Conservation (phyloP, 2,888 invertebrate species). For the Drosophila anomalata region DNA sequence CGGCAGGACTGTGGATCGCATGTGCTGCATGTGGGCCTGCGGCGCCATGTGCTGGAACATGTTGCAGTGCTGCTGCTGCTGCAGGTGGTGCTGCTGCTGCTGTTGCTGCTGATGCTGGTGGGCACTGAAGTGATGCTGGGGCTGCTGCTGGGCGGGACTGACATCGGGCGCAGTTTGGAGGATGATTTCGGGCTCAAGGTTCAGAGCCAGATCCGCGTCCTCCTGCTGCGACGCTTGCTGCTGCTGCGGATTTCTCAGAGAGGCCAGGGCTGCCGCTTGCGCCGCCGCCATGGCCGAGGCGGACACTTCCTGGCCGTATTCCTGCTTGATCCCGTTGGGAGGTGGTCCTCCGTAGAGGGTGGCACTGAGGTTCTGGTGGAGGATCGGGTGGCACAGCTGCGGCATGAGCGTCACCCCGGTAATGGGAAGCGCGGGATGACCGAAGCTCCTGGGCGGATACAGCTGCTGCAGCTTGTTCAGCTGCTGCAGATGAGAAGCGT, state of each 20-base stretch:
- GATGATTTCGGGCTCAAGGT: slow-evolving; percentile 80
- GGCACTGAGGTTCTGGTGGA: slow-evolving; percentile 81
- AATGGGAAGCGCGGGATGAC: slow-evolving; percentile 80
- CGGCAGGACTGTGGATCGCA: slow-evolving; percentile 71
- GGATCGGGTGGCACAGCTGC: slow-evolving; percentile 80
- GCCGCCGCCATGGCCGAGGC: slow-evolving; percentile 69
- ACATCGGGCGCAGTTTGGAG: slow-evolving; percentile 79
- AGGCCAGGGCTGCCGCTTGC: slow-evolving; percentile 65
- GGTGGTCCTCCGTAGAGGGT: slow-evolving; percentile 72
- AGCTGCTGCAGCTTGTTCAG: slow-evolving; percentile 75
- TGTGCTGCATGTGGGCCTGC: slow-evolving; percentile 81
- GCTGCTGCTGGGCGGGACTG: slow-evolving; percentile 74
- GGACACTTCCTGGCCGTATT: slow-evolving; percentile 72
- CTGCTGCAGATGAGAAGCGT: slow-evolving; percentile 75
- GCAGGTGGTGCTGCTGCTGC: slow-evolving; percentile 63
- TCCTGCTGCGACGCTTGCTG: slow-evolving; percentile 50
- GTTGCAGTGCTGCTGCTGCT: slow-evolving; percentile 77
- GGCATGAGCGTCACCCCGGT: slow-evolving; percentile 81
- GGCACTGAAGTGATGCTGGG: slow-evolving; percentile 72
- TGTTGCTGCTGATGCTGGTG: slow-evolving; percentile 60
- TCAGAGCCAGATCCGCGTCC: slow-evolving; percentile 76
- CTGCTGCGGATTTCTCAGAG: slow-evolving; percentile 52
- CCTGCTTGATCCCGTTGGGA: slow-evolving; percentile 81
- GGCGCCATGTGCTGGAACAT: slow-evolving; percentile 82
- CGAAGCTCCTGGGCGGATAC: slow-evolving; percentile 80